Percentiles rank a stretch among this genome's conserved stretches.
These are phyloP conservation scores for Mormoops blainvillei DNA, from an alignment of 2,113 vertebrate species.

Conservation along the genomic window DNA sequence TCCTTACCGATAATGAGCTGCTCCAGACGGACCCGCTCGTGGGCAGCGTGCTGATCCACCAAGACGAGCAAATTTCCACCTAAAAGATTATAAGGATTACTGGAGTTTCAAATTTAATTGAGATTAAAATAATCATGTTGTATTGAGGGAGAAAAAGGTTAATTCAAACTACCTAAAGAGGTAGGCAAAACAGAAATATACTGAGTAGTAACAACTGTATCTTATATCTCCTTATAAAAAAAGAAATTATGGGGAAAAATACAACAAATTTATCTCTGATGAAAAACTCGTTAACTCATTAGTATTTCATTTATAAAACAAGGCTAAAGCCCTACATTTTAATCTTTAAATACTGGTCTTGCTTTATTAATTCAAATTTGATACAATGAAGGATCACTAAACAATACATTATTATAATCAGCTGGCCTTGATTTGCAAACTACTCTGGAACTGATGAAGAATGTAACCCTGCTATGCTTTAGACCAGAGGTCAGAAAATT, in stretches of 20 bases:
- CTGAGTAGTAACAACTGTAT: background rate
- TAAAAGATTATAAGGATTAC: slow-evolving; percentile 52
- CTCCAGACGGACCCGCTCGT: slow-evolving; percentile 95
- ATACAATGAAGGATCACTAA: background rate
- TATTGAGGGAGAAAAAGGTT: background rate
- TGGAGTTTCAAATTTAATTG: background rate
- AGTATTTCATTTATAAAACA: slow-evolving; percentile 33
- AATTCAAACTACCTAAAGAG: background rate
- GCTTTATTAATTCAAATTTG: slow-evolving; percentile 36
- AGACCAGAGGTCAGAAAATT: background rate
- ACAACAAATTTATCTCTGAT: background rate
- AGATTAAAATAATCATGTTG: background rate
- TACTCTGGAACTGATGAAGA: background rate
- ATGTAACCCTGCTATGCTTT: background rate
- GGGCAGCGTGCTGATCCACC: slow-evolving; percentile 97
- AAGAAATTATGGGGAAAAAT: background rate
- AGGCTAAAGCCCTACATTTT: slow-evolving; percentile 5
- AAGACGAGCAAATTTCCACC: slow-evolving; percentile 92
- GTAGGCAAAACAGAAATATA: background rate
- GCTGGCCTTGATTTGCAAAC: background rate
- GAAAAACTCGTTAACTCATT: background rate
- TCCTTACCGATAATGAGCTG: slow-evolving; percentile 89
- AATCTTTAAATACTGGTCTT: slow-evolving; percentile 34
- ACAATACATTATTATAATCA: background rate
- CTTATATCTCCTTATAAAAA: slow-evolving; percentile 24